These are phyloP conservation scores for Acropora yongei DNA, from an alignment of 64 coral and sea anemone species.

Conservation along the genomic window DNA sequence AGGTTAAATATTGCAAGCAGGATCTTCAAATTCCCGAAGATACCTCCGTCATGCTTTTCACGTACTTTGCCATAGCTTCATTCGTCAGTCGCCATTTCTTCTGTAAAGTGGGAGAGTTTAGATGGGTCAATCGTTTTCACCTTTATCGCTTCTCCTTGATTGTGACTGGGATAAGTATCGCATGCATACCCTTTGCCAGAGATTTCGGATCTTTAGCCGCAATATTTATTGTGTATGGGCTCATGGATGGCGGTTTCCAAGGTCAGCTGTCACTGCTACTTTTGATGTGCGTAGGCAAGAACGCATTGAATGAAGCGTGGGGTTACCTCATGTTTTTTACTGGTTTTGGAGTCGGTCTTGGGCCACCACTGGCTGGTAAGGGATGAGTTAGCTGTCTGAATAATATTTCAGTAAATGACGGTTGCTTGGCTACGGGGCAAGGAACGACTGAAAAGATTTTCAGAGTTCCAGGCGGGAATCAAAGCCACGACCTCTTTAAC, in stretches of 20 bases:
- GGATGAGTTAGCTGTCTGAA: neutral
- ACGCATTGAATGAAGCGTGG: constrained; percentile 36
- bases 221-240: constrained; percentile 41
- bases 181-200: constrained; percentile 10
- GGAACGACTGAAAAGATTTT: no score
- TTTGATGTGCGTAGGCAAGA: constrained; percentile 2
- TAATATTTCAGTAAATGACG: no score
- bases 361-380: constrained; percentile 69
- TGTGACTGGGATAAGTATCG: constrained; percentile 24
- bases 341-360: neutral
- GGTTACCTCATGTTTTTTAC: constrained; percentile 19
- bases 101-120: constrained; percentile 49
- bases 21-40: constrained; percentile 24
- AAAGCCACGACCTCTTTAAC: no score
- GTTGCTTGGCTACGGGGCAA: no score
- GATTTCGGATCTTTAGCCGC: constrained; percentile 7
- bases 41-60: constrained; percentile 20
- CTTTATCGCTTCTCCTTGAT: constrained; percentile 33
- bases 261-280: constrained; percentile 23
- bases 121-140: constrained; percentile 29
- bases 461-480: no score
- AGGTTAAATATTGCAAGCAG: constrained; percentile 51
- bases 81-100: constrained; percentile 43
- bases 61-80: constrained; percentile 41
- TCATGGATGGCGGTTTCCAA: constrained; percentile 42